phyloP scores from a whole-genome alignment of 2,113 vertebrate species.

The Nanorana parkeri region DNA sequence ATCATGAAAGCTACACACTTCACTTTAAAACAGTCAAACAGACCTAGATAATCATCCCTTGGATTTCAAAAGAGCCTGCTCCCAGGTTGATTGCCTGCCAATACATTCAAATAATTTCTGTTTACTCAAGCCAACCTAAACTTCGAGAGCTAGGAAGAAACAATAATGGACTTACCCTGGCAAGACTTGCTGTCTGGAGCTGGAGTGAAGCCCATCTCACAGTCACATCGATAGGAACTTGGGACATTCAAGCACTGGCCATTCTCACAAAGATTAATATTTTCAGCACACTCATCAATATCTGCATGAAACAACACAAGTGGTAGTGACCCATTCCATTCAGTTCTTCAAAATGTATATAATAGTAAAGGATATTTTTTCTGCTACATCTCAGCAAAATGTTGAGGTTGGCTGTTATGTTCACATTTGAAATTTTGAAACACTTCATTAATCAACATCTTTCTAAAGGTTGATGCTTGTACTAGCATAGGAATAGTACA shows the following conservation, averaged over 20 bases:
- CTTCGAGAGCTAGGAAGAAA: slow-evolving; percentile 35
- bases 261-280: slow-evolving; percentile 79
- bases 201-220: slow-evolving; percentile 84
- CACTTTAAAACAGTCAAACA: background rate
- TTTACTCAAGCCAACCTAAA: slow-evolving; percentile 56
- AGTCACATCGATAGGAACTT: slow-evolving; percentile 80
- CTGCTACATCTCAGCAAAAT: background rate
- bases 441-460: slow-evolving; percentile 1
- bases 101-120: slow-evolving; percentile 59
- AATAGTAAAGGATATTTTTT: slow-evolving; percentile 10
- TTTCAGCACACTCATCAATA: slow-evolving; percentile 82
- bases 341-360: slow-evolving; percentile 1
- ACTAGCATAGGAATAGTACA: slow-evolving; percentile 1
- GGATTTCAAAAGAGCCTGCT: slow-evolving; percentile 52
- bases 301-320: slow-evolving; percentile 66
- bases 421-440: slow-evolving; percentile 2
- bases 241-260: slow-evolving; percentile 83
- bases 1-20: background rate
- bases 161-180: slow-evolving; percentile 74
- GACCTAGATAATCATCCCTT: background rate
- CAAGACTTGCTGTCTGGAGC: slow-evolving; percentile 75
- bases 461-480: background rate
- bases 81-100: slow-evolving; percentile 57
- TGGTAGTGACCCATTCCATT: slow-evolving; percentile 20
- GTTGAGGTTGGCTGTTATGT: slow-evolving; percentile 3